phyloP scores from a whole-genome alignment of 2,888 invertebrate genomes.

The Criorhina ranunculi region DNA sequence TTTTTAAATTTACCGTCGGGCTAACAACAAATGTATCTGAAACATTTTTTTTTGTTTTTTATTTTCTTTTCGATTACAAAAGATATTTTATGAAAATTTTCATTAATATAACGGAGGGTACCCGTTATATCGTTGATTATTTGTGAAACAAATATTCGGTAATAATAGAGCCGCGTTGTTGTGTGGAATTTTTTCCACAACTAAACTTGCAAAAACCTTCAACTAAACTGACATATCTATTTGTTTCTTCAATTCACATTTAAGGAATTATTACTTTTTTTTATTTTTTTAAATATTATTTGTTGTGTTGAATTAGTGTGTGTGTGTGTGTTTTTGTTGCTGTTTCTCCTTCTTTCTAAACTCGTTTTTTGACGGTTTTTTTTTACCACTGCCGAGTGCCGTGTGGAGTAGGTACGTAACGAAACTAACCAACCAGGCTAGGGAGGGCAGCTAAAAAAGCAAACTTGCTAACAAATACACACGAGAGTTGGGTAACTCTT shows the following conservation, averaged over 20 bases:
- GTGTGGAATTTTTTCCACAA: slow-evolving; percentile 71
- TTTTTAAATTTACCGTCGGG: slow-evolving; percentile 34
- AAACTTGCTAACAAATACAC: slow-evolving; percentile 59
- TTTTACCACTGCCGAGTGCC: slow-evolving; percentile 42
- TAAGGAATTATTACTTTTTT: slow-evolving; percentile 74
- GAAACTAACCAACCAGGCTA: slow-evolving; percentile 75
- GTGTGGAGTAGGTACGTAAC: slow-evolving; percentile 69
- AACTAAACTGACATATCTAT: slow-evolving; percentile 80
- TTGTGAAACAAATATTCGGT: slow-evolving; percentile 35
- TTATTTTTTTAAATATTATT: slow-evolving; percentile 49
- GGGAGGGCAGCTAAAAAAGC: slow-evolving; percentile 72
- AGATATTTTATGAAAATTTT: background rate
- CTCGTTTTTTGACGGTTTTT: slow-evolving; percentile 59
- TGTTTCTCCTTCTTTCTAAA: slow-evolving; percentile 70
- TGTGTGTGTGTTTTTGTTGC: slow-evolving; percentile 8
- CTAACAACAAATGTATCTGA: slow-evolving; percentile 23
- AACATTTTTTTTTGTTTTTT: slow-evolving; percentile 4
- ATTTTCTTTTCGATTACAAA: background rate
- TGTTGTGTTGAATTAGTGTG: slow-evolving; percentile 35
- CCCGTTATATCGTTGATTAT: background rate
- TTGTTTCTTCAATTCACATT: slow-evolving; percentile 77
- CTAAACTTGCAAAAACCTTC: slow-evolving; percentile 80
- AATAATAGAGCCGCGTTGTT: slow-evolving; percentile 67
- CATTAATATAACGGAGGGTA: too few relatives aligned
- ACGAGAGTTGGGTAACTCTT: slow-evolving; percentile 11